phyloP scores from a whole-genome alignment of 2,888 invertebrate species.

The Lathronympha strigana region DNA sequence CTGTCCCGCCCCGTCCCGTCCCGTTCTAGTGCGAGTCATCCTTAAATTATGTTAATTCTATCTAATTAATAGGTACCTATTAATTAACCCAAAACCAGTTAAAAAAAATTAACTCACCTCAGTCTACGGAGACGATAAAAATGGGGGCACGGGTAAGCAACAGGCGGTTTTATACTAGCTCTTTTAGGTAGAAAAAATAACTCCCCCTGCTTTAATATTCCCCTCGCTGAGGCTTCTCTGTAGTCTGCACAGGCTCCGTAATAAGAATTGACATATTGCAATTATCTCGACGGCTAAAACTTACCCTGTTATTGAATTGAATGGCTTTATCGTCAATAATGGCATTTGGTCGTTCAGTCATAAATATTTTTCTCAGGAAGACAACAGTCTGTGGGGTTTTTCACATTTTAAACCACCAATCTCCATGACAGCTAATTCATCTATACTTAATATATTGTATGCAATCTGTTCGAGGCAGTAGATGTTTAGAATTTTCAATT shows the following conservation, averaged over 20 bases:
- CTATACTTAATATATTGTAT: too few relatives aligned
- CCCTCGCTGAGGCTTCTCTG: slow-evolving; percentile 63
- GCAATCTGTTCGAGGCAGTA: too few relatives aligned
- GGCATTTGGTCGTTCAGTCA: slow-evolving; percentile 7
- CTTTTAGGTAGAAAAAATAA: slow-evolving; percentile 62
- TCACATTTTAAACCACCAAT: too few relatives aligned
- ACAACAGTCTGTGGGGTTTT: too few relatives aligned
- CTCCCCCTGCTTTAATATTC: slow-evolving; percentile 81
- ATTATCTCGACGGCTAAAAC: slow-evolving; percentile 64
- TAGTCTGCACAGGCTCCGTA: slow-evolving; percentile 49
- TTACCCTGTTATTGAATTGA: slow-evolving; percentile 62
- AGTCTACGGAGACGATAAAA: slow-evolving; percentile 44
- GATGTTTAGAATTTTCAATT: neutral
- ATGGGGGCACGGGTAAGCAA: slow-evolving; percentile 53
- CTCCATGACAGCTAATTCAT: too few relatives aligned
- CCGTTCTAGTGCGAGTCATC: too few relatives aligned
- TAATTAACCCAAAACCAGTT: neutral
- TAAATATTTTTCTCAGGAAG: slow-evolving; percentile 1
- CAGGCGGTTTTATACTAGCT: slow-evolving; percentile 64
- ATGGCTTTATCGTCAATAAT: slow-evolving; percentile 50
- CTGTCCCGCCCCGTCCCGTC: too few relatives aligned
- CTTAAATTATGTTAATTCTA: too few relatives aligned
- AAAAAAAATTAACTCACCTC: slow-evolving; percentile 15
- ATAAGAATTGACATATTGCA: slow-evolving; percentile 79
- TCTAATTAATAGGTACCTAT: neutral